Percentiles rank a stretch among this genome's conserved stretches.
Evolutionary conservation across 2,888 invertebrate genomes (phyloP).

Genomic region (Ophioninae sp.): DNA sequence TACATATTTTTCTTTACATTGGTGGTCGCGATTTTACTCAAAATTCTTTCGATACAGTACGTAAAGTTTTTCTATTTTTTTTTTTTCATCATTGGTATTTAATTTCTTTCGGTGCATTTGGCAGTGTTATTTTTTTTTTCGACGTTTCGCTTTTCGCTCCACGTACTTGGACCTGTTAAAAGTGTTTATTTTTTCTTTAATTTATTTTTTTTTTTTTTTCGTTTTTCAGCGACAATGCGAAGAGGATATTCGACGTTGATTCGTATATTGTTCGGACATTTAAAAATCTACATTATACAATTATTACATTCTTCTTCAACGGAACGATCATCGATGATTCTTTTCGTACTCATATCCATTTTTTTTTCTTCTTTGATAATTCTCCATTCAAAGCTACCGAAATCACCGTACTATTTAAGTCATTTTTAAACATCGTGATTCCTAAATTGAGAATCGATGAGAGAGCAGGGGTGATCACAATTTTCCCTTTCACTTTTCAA

Average conservation of each 20-base stretch:
- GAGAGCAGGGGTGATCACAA: neutral
- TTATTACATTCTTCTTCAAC: slow-evolving; percentile 31
- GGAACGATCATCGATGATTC: slow-evolving; percentile 5
- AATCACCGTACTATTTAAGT: neutral
- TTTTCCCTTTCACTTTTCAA: neutral
- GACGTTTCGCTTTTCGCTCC: slow-evolving; percentile 56
- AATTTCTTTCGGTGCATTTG: slow-evolving; percentile 67
- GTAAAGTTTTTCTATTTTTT: slow-evolving; percentile 59
- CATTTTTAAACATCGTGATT: neutral
- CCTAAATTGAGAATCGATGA: slow-evolving; percentile 6
- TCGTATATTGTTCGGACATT: slow-evolving; percentile 65
- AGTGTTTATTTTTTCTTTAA: slow-evolving; percentile 17
- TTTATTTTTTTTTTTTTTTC: neutral
- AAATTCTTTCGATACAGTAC: slow-evolving; percentile 27
- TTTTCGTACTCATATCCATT: slow-evolving; percentile 3
- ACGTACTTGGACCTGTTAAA: slow-evolving; percentile 66
- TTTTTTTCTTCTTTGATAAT: neutral
- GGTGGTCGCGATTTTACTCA: slow-evolving; percentile 36
- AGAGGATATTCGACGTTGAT: slow-evolving; percentile 59
- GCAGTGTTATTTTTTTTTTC: slow-evolving; percentile 73
- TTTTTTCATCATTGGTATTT: slow-evolving; percentile 27
- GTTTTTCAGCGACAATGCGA: slow-evolving; percentile 52
- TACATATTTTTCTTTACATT: slow-evolving; percentile 22
- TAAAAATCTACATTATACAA: slow-evolving; percentile 60
- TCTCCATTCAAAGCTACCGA: neutral